phyloP scores from a whole-genome alignment of 2,888 invertebrate species.

The Diaperis boleti region DNA sequence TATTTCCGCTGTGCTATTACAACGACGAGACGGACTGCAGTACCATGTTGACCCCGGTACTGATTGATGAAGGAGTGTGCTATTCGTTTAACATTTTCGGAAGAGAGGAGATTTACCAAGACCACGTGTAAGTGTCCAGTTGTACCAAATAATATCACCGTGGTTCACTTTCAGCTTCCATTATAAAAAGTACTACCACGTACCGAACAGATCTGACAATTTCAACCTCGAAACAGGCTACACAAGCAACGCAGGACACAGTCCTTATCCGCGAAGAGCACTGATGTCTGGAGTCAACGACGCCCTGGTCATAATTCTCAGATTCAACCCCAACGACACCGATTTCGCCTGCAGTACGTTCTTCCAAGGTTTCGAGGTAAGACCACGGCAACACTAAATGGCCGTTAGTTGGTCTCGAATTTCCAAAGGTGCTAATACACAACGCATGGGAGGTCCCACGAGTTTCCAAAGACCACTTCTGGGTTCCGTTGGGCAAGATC shows the following conservation, averaged over 20 bases:
- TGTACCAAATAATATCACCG: no score
- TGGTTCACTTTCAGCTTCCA: constrained; percentile 3
- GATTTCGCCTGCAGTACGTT: constrained; percentile 53
- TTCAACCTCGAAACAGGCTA: constrained; percentile 73
- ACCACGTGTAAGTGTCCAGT: constrained; percentile 36
- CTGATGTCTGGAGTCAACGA: constrained; percentile 72
- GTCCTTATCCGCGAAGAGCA: constrained; percentile 76
- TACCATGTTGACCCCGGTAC: constrained; percentile 18
- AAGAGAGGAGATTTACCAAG: constrained; percentile 21
- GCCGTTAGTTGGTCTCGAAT: no score
- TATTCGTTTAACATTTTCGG: constrained; percentile 36
- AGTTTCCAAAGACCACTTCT: constrained; percentile 44
- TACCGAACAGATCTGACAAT: constrained; percentile 11
- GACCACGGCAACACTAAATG: no score
- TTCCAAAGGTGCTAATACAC: constrained; percentile 70
- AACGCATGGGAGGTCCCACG: constrained; percentile 75
- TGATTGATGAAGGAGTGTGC: constrained; percentile 36
- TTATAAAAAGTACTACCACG: constrained; percentile 14
- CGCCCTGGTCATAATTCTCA: constrained; percentile 49
- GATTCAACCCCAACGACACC: constrained; percentile 47
- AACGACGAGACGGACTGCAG: background rate
- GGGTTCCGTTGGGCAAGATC: constrained; percentile 9
- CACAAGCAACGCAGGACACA: constrained; percentile 66
- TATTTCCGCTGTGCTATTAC: no score
- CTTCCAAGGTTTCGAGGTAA: constrained; percentile 53